Conservation (phyloP, 2,113 vertebrate species). For the Albula goreensis region DNA sequence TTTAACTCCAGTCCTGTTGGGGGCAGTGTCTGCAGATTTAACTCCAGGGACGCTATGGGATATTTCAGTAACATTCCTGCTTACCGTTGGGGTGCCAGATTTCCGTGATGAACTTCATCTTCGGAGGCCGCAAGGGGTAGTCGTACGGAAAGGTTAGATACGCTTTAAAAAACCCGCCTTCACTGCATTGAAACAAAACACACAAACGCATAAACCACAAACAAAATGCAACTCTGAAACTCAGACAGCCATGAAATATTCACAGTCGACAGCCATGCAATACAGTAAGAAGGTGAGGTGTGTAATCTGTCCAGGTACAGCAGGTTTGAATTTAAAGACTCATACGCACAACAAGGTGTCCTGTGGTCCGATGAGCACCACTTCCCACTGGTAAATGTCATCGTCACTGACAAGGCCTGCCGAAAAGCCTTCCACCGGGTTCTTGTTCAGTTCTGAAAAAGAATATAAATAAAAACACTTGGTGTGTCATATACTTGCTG, state of each 20-base stretch:
- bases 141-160: constrained; percentile 69
- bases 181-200: constrained; percentile 52
- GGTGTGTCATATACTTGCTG: too few relatives aligned
- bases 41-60: too few relatives aligned
- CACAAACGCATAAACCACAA: not conserved
- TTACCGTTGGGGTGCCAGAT: constrained; percentile 77
- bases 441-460: constrained; percentile 72
- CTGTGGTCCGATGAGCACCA: constrained; percentile 74
- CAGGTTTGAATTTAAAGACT: too few relatives aligned
- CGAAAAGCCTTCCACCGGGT: constrained; percentile 77
- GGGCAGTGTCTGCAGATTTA: too few relatives aligned
- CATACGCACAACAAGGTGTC: constrained; percentile 74
- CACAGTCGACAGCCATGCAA: too few relatives aligned
- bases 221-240: too few relatives aligned
- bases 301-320: constrained; percentile 20
- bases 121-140: constrained; percentile 71
- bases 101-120: constrained; percentile 76
- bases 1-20: too few relatives aligned
- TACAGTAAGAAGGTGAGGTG: not conserved
- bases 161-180: constrained; percentile 76
- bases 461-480: not conserved
- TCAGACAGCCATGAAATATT: too few relatives aligned
- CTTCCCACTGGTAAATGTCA: constrained; percentile 78
- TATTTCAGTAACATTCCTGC: not conserved
- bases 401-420: constrained; percentile 73